A percentile compares a stretch with the other conserved stretches of the same genome.
These are phyloP conservation scores for Coregonus ussuriensis DNA, from an alignment of 2,797 vertebrate species.

Conservation along the genomic window DNA sequence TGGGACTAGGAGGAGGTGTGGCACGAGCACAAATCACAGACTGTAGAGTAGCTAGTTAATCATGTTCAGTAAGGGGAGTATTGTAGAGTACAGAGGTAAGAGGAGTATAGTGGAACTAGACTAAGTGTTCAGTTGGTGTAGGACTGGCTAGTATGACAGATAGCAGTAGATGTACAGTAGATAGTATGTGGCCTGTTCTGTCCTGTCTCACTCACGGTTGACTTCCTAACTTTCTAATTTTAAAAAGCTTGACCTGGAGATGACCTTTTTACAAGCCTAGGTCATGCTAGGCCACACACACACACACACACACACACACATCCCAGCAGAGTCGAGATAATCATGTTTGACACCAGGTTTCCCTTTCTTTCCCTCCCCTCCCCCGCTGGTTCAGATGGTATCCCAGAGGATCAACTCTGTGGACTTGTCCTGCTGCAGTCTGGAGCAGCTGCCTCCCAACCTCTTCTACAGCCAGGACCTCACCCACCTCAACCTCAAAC, in stretches of 20 bases:
- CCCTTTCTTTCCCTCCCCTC: slow-evolving; percentile 18
- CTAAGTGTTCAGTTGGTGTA: background rate
- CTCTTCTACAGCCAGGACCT: slow-evolving; percentile 98
- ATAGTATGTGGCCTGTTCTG: background rate
- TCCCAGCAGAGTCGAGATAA: slow-evolving; percentile 38
- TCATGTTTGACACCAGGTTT: slow-evolving; percentile 51
- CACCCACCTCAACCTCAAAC: slow-evolving; percentile 98
- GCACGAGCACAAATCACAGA: slow-evolving; percentile 2
- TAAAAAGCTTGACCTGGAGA: no score
- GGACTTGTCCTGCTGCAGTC: slow-evolving; percentile 95
- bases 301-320: slow-evolving; percentile 10
- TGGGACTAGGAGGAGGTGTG: slow-evolving; percentile 30
- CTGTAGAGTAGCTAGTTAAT: background rate
- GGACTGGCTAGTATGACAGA: background rate
- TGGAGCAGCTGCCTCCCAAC: slow-evolving; percentile 92
- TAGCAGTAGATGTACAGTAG: background rate
- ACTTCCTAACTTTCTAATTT: no score
- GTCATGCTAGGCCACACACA: no score
- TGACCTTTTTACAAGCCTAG: no score
- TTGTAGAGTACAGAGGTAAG: background rate
- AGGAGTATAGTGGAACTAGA: background rate
- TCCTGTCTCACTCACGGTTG: no score
- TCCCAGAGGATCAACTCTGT: slow-evolving; percentile 97
- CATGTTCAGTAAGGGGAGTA: background rate
- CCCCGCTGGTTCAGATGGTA: slow-evolving; percentile 80